These are phyloP conservation scores for Cephalopholis sonnerati DNA, from an alignment of 2,113 vertebrate species.

Conservation along the genomic window DNA sequence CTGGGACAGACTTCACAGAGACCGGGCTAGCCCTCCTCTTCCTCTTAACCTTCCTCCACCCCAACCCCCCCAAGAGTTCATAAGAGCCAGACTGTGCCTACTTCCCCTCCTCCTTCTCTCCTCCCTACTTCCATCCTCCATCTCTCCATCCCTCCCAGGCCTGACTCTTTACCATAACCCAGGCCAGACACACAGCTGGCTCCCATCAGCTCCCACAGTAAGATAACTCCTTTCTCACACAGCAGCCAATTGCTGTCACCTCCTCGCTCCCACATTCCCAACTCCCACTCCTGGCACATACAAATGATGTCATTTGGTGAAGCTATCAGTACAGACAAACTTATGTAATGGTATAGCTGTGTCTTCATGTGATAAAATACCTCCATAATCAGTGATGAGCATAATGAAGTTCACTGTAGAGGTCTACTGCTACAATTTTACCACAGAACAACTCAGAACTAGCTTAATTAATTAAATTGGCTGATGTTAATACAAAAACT, in stretches of 20 bases:
- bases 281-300: conserved; percentile 22
- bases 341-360: conserved; percentile 1
- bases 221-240: conserved; percentile 52
- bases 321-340: background rate
- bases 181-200: conserved; percentile 70
- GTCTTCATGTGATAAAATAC: background rate
- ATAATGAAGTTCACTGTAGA: background rate
- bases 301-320: conserved; percentile 45
- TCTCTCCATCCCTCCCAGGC: conserved; percentile 45
- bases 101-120: conserved; percentile 20
- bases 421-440: background rate
- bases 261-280: conserved; percentile 38
- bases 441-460: background rate
- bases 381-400: background rate
- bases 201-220: conserved; percentile 70
- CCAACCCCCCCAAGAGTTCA: conserved; percentile 26
- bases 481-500: background rate
- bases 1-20: conserved; percentile 59
- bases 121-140: conserved; percentile 29
- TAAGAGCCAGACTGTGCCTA: conserved; percentile 42
- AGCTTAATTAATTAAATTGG: background rate
- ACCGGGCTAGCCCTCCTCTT: conserved; percentile 25
- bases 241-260: conserved; percentile 52
- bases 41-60: conserved; percentile 13
- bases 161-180: conserved; percentile 41